These are phyloP conservation scores for Melolontha melolontha DNA, from an alignment of 2,888 invertebrate species.

Conservation along the genomic window DNA sequence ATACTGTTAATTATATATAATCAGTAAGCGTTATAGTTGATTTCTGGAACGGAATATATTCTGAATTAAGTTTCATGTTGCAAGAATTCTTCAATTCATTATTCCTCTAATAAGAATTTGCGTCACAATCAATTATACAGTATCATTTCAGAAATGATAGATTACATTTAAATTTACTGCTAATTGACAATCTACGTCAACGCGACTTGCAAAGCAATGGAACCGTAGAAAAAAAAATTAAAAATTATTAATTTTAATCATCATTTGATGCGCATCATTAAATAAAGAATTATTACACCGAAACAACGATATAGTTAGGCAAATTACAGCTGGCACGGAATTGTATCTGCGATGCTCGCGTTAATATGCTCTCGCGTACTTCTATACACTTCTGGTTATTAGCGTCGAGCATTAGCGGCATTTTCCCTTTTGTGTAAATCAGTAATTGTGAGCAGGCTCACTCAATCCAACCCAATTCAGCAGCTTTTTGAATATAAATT, in stretches of 20 bases:
- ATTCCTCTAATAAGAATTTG: conserved; percentile 28
- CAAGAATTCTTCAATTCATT: conserved; percentile 7
- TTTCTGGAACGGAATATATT: too few relatives aligned
- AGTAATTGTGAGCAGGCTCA: conserved; percentile 47
- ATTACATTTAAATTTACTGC: conserved; percentile 26
- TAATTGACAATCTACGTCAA: conserved; percentile 32
- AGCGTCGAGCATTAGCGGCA: conserved; percentile 1
- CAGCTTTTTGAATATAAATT: conserved; percentile 50
- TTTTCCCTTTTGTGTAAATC: conserved; percentile 47
- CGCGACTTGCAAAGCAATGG: conserved; percentile 1
- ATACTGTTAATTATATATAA: too few relatives aligned
- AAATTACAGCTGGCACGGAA: conserved; percentile 2
- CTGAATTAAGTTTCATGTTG: too few relatives aligned
- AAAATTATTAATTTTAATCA: conserved; percentile 16
- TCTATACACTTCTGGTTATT: too few relatives aligned
- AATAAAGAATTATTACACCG: conserved; percentile 12
- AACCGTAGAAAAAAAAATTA: background rate
- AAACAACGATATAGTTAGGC: conserved; percentile 1
- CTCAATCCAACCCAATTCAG: conserved; percentile 49
- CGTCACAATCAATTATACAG: conserved; percentile 29
- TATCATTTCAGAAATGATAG: conserved; percentile 14
- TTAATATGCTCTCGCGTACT: too few relatives aligned
- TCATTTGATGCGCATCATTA: conserved; percentile 16
- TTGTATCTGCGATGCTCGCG: too few relatives aligned
- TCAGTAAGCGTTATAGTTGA: too few relatives aligned